Evolutionary conservation across 2,797 vertebrate genomes (phyloP).

Genomic region (Yasuhikotakia modesta): DNA sequence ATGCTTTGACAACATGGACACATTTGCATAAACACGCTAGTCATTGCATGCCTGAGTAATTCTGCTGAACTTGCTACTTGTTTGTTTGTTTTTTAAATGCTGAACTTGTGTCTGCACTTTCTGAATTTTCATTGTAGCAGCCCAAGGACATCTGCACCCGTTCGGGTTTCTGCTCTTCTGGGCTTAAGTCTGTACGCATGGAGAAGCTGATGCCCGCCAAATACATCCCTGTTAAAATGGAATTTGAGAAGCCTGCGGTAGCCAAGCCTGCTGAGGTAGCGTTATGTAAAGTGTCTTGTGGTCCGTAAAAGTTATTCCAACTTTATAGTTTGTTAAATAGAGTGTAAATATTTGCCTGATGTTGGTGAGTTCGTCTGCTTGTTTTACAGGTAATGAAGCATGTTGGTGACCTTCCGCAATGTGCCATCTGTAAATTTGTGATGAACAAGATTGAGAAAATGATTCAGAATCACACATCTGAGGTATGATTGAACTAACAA

Average conservation of each 20-base stretch:
- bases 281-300: too few species aligned
- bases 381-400: conserved; percentile 68
- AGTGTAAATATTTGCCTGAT: background rate
- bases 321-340: too few species aligned
- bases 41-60: background rate
- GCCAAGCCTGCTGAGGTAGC: conserved; percentile 66
- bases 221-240: conserved; percentile 59
- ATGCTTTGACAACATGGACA: background rate
- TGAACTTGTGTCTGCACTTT: conserved; percentile 7
- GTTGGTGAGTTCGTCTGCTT: background rate
- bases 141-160: conserved; percentile 83
- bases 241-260: conserved; percentile 59
- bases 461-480: conserved; percentile 80
- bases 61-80: background rate
- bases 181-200: conserved; percentile 79
- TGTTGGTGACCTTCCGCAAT: conserved; percentile 70
- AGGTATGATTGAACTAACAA: conserved; percentile 75
- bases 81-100: too few species aligned
- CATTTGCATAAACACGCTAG: background rate
- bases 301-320: too few species aligned
- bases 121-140: conserved; percentile 72
- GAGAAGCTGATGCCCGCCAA: conserved; percentile 71
- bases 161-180: conserved; percentile 82
- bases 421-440: conserved; percentile 85
- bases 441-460: conserved; percentile 83